These are phyloP conservation scores for Sylvia atricapilla DNA, from an alignment of 2,113 vertebrate species.

Conservation along the genomic window DNA sequence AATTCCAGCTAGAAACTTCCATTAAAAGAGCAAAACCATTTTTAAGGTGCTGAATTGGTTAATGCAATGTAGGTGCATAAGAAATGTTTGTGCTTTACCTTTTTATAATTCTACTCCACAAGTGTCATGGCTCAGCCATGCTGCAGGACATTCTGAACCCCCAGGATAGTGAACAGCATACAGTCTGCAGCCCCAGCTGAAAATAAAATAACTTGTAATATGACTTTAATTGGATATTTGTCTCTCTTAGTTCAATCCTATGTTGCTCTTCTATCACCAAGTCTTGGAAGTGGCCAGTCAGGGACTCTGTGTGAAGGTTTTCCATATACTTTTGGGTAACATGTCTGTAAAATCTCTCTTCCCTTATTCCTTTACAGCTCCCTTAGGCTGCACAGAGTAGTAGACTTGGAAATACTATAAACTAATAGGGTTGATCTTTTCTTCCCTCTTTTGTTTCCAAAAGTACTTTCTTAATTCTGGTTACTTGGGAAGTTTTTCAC, in stretches of 20 bases:
- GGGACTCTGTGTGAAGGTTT: neutral
- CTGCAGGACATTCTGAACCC: neutral
- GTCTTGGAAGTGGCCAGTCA: neutral
- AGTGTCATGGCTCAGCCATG: rapidly evolving
- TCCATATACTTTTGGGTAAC: neutral
- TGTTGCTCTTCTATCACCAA: neutral
- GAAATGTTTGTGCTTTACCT: neutral
- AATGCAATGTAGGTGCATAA: neutral
- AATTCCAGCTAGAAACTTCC: neutral
- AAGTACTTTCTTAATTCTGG: neutral
- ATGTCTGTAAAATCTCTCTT: neutral
- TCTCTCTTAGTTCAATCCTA: neutral
- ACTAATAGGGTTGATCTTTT: neutral
- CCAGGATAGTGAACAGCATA: neutral
- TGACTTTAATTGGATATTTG: neutral
- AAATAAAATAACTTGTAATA: neutral
- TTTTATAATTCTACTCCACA: neutral
- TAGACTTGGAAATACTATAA: neutral
- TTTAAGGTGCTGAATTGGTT: neutral
- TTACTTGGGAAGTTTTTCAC: neutral
- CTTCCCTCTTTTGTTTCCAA: neutral
- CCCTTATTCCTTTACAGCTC: neutral
- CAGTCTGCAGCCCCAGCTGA: neutral
- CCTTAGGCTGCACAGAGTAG: neutral
- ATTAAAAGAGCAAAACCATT: neutral